phyloP scores from a whole-genome alignment of 2,888 invertebrate species.

The Lamellibrachia columna region DNA sequence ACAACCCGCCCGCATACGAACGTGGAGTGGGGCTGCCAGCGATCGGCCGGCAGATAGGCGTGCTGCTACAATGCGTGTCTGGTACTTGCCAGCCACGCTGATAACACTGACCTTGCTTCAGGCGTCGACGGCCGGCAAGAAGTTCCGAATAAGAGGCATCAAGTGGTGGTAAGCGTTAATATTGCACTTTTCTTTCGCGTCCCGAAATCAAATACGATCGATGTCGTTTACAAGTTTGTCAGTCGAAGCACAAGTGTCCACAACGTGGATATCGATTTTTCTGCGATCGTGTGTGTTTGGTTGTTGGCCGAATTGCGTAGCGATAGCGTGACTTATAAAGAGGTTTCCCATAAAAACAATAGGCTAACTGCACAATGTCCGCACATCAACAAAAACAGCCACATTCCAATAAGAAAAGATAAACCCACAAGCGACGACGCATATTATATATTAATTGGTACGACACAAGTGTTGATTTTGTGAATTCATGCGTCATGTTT shows the following conservation, averaged over 20 bases:
- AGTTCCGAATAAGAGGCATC: background rate
- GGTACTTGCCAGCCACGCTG: background rate
- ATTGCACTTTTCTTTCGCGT: background rate
- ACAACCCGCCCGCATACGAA: constrained; percentile 11
- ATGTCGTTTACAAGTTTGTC: background rate
- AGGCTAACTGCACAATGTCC: background rate
- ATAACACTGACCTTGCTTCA: background rate
- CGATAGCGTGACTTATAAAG: background rate
- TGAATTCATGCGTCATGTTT: background rate
- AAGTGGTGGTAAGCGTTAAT: background rate
- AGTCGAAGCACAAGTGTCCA: background rate
- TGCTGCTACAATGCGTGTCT: background rate
- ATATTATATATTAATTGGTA: background rate
- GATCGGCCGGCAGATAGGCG: background rate
- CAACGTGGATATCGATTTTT: background rate
- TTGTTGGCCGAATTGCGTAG: background rate
- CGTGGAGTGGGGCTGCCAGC: background rate
- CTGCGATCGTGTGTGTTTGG: background rate
- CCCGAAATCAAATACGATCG: background rate
- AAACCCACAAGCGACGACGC: background rate
- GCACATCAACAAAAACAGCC: background rate
- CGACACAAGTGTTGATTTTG: background rate
- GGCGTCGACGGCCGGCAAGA: constrained; percentile 9
- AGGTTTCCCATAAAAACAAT: background rate
- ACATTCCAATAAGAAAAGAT: background rate